Evolutionary conservation across 2,888 invertebrate species (phyloP).

Genomic region (Campaea margaritaria): DNA sequence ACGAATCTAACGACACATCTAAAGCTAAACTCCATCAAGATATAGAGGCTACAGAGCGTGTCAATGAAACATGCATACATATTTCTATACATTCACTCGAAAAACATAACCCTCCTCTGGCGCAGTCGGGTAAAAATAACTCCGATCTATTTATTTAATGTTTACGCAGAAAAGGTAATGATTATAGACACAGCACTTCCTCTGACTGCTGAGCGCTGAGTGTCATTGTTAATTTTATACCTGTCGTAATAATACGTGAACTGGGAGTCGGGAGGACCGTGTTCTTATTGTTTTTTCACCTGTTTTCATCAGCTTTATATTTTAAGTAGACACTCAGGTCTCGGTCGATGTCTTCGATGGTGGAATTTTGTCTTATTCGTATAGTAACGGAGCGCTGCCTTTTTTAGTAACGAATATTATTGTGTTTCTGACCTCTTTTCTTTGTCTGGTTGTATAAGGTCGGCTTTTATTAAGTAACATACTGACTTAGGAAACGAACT

Average conservation of each 20-base stretch:
- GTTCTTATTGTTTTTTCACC: slow-evolving; percentile 21
- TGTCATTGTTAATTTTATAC: slow-evolving; percentile 22
- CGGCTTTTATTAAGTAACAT: no score
- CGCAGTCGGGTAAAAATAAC: no score
- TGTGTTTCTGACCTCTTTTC: not conserved
- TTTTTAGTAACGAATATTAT: not conserved
- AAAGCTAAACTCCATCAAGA: no score
- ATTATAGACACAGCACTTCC: slow-evolving; percentile 7
- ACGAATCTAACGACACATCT: no score
- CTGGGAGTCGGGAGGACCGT: slow-evolving; percentile 5
- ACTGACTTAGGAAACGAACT: no score
- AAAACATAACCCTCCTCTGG: no score
- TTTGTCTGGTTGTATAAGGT: no score
- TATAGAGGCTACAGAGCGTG: no score
- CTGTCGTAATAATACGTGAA: slow-evolving; percentile 11
- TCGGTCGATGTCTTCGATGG: slow-evolving; percentile 8
- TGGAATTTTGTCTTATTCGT: slow-evolving; percentile 10
- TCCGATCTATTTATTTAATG: no score
- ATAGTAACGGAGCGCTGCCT: not conserved
- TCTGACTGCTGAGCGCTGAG: slow-evolving; percentile 4
- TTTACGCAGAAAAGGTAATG: slow-evolving; percentile 1
- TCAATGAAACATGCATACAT: no score
- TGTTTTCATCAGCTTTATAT: slow-evolving; percentile 23
- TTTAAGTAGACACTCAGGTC: slow-evolving; percentile 13
- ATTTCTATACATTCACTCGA: no score